phyloP scores from a whole-genome alignment of 2,797 vertebrate genomes.

The Zenarchopterus dispar region DNA sequence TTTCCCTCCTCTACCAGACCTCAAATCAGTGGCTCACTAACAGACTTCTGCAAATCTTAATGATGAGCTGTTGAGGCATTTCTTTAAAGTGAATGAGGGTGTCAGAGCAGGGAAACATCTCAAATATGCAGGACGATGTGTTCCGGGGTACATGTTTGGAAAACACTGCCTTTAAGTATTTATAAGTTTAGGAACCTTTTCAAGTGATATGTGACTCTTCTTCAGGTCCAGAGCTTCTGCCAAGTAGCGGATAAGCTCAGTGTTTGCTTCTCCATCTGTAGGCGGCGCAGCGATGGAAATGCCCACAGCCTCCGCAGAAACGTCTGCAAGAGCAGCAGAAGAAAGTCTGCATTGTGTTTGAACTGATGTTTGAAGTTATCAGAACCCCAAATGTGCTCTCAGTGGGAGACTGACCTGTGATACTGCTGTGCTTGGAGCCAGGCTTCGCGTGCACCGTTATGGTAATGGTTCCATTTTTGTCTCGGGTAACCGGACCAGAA shows the following conservation, averaged over 20 bases:
- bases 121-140: too few species aligned
- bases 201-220: constrained; percentile 87
- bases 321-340: constrained; percentile 69
- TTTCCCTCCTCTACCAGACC: too few species aligned
- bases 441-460: constrained; percentile 89
- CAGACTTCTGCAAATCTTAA: too few species aligned
- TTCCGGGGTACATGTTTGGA: too few species aligned
- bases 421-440: constrained; percentile 85
- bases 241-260: constrained; percentile 89
- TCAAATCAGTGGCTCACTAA: too few species aligned
- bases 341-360: not conserved
- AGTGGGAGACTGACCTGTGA: constrained; percentile 82
- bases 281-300: constrained; percentile 92
- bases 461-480: constrained; percentile 80
- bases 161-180: too few species aligned
- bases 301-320: constrained; percentile 85
- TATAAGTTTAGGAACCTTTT: constrained; percentile 83
- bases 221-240: constrained; percentile 89
- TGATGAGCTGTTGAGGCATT: too few species aligned
- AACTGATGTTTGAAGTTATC: not conserved
- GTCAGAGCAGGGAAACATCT: too few species aligned
- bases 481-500: constrained; percentile 77
- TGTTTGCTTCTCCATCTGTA: constrained; percentile 91
- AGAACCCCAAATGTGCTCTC: not conserved
- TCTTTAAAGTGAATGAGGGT: too few species aligned